Evolutionary conservation across 2,113 vertebrate species (phyloP), one percentile per base, ranked within the genome.

Genomic region (Rhinoderma darwinii): DNA sequence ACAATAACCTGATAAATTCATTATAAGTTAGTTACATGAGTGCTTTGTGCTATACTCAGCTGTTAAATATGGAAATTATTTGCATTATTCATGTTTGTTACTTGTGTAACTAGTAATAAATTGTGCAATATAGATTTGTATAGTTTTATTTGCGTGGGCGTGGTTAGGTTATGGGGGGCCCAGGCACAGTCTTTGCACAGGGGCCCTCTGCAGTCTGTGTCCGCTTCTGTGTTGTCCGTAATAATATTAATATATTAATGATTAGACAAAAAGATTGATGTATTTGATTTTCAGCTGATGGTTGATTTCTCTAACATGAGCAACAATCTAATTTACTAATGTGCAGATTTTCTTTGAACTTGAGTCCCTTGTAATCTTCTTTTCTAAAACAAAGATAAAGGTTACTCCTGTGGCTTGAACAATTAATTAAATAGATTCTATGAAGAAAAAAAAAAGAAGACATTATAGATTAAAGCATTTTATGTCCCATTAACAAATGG

Each of bases 401-500:
- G 76, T 76, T 30, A 15, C 6, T 50, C 10, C 20, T 51, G 47
- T 54, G 11, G 30, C 3, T 4, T 54, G 75, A 22, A 15, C 75
- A 54, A 61, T 20, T 61, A 56, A 22, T 22, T 25, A 22, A 56
- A 12, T 27, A 10, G 25, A 61, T n/a, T 56, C 54, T 56, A 25
- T 25, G 1, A 8, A 77, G 30, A 22, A 37, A 32, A 80, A 80
- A 59, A 35, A 7, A 66, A 32, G 12, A 14, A 14, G 11, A 35
- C 14, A 17, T 72, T 37, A 72, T 72, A 39, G 11, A 72, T n/a
- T n/a, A n/a, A n/a, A 32, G 30, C 50, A 25, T 59, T 79, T 79
- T 32, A 79, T 79, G 76, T 79, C 39, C 10, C 50, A 79, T 79
- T 56, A 59, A 39, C 51, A 80, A 56, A 59, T 41, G 15, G 61